Percentiles rank a stretch among this genome's conserved stretches.
phyloP scores from a whole-genome alignment of 2,113 vertebrate genomes.

The Tetraodon nigroviridis region DNA sequence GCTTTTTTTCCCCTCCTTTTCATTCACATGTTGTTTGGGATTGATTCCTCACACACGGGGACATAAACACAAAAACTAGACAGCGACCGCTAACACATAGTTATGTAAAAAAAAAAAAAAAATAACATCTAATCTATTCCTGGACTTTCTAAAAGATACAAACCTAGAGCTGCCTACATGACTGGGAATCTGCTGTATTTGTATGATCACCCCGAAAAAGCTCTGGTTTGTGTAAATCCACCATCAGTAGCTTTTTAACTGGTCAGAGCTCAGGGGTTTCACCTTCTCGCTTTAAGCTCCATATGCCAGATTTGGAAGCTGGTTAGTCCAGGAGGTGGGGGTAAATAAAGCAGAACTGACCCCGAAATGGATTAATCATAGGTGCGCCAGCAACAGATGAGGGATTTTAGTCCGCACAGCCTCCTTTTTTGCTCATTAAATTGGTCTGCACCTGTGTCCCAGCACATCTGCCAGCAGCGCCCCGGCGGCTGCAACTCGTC shows the following conservation, averaged over 20 bases:
- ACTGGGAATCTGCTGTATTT: background rate
- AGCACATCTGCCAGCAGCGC: conserved; percentile 63
- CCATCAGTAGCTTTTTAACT: conserved; percentile 13
- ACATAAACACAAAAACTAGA: no score
- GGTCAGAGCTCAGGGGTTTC: conserved; percentile 22
- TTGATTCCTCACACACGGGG: no score
- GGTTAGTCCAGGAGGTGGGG: conserved; percentile 44
- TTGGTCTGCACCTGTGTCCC: conserved; percentile 64
- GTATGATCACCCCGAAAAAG: background rate
- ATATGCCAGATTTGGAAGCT: conserved; percentile 42
- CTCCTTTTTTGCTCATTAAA: conserved; percentile 69
- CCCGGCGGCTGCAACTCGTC: conserved; percentile 28
- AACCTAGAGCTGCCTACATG: no score
- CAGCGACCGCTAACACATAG: no score
- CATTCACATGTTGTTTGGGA: conserved; percentile 1
- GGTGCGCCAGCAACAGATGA: conserved; percentile 71
- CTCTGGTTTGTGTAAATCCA: background rate
- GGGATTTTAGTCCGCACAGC: conserved; percentile 67
- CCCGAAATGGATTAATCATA: conserved; percentile 71
- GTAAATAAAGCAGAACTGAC: conserved; percentile 55
- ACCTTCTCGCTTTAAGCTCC: conserved; percentile 21
- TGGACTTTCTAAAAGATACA: no score
- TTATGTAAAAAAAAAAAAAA: no score
- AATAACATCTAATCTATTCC: no score
- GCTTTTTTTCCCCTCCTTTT: background rate